Evolutionary conservation across 2,113 vertebrate genomes (phyloP).

Genomic region (Shinisaurus crocodilurus): DNA sequence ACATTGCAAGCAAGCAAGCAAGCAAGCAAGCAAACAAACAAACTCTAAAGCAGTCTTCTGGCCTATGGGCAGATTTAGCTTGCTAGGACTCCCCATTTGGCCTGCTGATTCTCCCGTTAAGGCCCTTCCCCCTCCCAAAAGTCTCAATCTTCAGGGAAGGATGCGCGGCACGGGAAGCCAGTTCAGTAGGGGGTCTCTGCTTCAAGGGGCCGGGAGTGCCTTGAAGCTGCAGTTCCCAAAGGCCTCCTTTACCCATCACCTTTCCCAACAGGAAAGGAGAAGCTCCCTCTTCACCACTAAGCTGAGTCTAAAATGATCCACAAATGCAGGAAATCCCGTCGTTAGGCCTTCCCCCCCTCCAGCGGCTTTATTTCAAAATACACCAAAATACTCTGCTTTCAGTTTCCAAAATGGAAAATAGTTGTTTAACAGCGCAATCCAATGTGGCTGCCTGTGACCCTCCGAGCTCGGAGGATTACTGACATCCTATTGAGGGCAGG

Average conservation of each 20-base stretch:
- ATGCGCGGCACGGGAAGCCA: too few relatives aligned
- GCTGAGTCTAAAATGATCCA: not conserved
- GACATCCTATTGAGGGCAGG: too few relatives aligned
- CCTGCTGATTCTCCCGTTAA: not conserved
- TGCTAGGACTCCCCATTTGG: not conserved
- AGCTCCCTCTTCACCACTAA: not conserved
- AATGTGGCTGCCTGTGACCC: too few relatives aligned
- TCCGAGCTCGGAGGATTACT: too few relatives aligned
- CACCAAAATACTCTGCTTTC: conserved; percentile 55
- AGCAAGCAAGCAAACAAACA: too few relatives aligned
- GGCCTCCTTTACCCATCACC: not conserved
- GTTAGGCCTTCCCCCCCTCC: not conserved
- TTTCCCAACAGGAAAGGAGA: not conserved
- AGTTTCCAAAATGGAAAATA: conserved; percentile 40
- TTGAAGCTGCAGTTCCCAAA: not conserved
- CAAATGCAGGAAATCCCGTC: not conserved
- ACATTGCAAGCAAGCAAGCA: too few relatives aligned
- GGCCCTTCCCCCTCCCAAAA: not conserved
- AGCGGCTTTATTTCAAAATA: not conserved
- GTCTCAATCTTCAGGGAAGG: not conserved
- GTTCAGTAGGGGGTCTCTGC: not conserved
- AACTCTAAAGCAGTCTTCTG: not conserved
- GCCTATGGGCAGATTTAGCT: not conserved
- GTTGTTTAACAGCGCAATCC: conserved; percentile 4
- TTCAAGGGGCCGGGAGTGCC: not conserved